Evolutionary conservation across 2,888 invertebrate species (phyloP).

Genomic region (Chrysolina haemoptera): DNA sequence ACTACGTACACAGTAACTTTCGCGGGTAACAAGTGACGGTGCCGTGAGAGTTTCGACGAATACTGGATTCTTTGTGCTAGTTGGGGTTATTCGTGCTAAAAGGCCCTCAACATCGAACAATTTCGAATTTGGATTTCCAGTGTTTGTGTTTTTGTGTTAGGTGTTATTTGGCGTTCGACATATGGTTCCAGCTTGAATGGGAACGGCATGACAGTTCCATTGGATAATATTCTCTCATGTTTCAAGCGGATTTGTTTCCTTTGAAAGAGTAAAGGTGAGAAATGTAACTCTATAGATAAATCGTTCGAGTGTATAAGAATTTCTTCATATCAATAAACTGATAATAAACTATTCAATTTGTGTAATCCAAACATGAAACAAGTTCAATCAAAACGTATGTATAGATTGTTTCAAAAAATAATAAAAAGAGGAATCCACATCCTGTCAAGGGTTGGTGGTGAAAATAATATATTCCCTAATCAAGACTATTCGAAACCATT

Average conservation of each 20-base stretch:
- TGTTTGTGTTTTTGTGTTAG: constrained; percentile 23
- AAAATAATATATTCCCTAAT: too few relatives aligned
- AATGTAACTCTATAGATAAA: not conserved
- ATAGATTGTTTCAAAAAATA: too few relatives aligned
- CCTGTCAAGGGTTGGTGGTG: too few relatives aligned
- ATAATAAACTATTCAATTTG: too few relatives aligned
- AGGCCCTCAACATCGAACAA: not conserved
- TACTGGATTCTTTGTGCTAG: constrained; percentile 12
- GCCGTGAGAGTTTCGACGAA: constrained; percentile 41
- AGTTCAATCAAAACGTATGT: too few relatives aligned
- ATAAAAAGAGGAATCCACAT: too few relatives aligned
- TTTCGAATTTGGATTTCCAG: not conserved
- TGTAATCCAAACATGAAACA: too few relatives aligned
- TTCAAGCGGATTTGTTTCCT: constrained; percentile 5
- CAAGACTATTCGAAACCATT: too few relatives aligned
- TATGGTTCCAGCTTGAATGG: constrained; percentile 3
- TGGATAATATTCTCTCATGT: constrained; percentile 22
- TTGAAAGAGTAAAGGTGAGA: constrained; percentile 18
- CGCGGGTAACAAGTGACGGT: constrained; percentile 53
- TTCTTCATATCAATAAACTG: too few relatives aligned
- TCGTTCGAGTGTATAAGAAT: too few relatives aligned
- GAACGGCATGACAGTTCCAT: constrained; percentile 7
- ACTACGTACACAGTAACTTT: constrained; percentile 53
- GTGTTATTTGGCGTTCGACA: not conserved
- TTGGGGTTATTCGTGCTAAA: constrained; percentile 5